These are phyloP conservation scores for Podilymbus podiceps DNA, from an alignment of 2,113 vertebrate genomes.

Conservation along the genomic window DNA sequence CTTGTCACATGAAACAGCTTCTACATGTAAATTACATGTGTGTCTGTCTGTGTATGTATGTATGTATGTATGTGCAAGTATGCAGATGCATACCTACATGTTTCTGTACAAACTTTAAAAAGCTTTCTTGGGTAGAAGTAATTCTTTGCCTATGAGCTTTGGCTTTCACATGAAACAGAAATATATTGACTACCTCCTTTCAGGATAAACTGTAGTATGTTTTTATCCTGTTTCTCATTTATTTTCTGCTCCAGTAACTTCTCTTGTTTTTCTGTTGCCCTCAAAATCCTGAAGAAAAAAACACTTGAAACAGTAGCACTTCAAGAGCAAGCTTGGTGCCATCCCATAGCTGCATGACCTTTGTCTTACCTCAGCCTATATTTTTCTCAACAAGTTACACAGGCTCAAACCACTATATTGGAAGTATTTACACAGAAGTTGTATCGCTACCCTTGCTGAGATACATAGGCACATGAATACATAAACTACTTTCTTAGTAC, in stretches of 20 bases:
- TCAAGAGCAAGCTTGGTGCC: neutral
- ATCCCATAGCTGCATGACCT: neutral
- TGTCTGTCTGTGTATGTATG: neutral
- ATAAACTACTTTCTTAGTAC: neutral
- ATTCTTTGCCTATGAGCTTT: neutral
- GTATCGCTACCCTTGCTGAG: neutral
- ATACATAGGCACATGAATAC: rapidly evolving
- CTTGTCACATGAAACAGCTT: neutral
- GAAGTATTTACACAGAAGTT: neutral
- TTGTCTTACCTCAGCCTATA: neutral
- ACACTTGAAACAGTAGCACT: neutral
- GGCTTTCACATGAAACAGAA: neutral
- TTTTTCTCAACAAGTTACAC: neutral
- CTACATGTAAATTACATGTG: neutral
- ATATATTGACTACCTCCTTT: neutral
- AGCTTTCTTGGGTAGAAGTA: neutral
- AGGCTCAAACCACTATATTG: neutral
- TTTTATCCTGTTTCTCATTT: neutral
- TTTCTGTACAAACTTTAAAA: neutral
- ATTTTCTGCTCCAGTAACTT: neutral
- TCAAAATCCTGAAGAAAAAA: neutral
- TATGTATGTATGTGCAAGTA: too few relatives aligned
- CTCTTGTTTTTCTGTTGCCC: neutral
- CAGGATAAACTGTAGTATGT: neutral
- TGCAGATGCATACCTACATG: rapidly evolving